Evolutionary conservation across 2,113 vertebrate species (phyloP), one percentile per base, ranked within the genome.

Genomic region (Sapayoa aenigma): DNA sequence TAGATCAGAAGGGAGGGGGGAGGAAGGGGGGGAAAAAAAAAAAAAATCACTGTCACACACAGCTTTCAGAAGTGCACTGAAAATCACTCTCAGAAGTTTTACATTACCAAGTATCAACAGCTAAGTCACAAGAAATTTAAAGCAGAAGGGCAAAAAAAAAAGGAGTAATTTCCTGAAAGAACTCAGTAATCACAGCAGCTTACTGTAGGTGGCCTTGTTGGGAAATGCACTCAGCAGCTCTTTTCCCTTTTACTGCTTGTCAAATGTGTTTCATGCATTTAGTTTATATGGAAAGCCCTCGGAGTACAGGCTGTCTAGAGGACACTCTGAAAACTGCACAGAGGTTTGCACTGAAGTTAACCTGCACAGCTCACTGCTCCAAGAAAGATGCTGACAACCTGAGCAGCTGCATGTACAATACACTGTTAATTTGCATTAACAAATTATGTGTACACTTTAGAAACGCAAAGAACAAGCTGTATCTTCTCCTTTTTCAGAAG

Each of bases 381-480:
- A 3, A 78, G 52, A 46, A 78, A 59, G 62, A 91, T 60, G 71
- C 53, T 77, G 58, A 84, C 71, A 79, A 35, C 22, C 22, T 9
- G 9, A 75, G 73, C 0, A 0, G 77, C 73, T 58, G 46, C 0
- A 0, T 13, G 39, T 24, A n/a, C 9, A 1, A 66, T 11, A 35
- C 46, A 5, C 74, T 68, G 65, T 39, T 91, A 22, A 87, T 87
- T 37, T 76, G 62, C 71, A 47, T 60, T 87, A 90, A 56, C 71
- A 85, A 90, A 52, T 78, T 33, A 67, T 1, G 16, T 2, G 2
- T n/a, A 75, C 44, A 3, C 82, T 87, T 82, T 14, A 73, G 62
- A 91, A 94, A 91, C 72, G 87, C 53, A 50, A 46, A 87, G 81
- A 75, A 87, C 80, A 30, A 4, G 46, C 52, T 47, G 25, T 55